phyloP scores from a whole-genome alignment of 1,140 invertebrate genomes.

The Aleiodes sp. region DNA sequence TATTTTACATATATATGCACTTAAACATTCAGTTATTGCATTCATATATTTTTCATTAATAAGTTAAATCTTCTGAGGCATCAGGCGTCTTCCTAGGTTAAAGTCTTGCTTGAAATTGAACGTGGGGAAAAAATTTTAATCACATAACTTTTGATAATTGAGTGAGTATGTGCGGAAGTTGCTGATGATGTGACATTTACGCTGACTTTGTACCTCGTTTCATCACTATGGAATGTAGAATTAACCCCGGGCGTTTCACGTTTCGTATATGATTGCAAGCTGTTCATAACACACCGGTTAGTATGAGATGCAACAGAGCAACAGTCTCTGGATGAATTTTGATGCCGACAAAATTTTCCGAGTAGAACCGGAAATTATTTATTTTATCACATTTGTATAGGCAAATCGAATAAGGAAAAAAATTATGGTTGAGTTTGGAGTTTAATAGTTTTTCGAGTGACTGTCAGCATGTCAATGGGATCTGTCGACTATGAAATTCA shows the following conservation, averaged over 20 bases:
- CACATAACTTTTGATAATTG: slow-evolving; percentile 3
- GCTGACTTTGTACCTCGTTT: slow-evolving; percentile 11
- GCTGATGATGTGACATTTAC: slow-evolving; percentile 3
- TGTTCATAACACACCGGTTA: not conserved
- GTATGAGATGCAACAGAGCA: not conserved
- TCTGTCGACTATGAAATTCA: too few species aligned
- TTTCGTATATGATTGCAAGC: slow-evolving; percentile 18
- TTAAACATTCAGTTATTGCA: too few species aligned
- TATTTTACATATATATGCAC: too few species aligned
- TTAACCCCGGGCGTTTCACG: slow-evolving; percentile 13
- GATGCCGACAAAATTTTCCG: not conserved
- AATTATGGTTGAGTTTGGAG: too few species aligned
- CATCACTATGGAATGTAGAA: slow-evolving; percentile 11
- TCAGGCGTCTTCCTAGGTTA: too few species aligned
- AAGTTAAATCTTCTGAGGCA: too few species aligned
- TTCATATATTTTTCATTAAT: too few species aligned
- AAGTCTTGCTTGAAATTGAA: too few species aligned
- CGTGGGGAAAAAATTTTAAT: too few species aligned
- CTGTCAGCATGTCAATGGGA: too few species aligned
- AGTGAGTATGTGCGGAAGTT: not conserved
- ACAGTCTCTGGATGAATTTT: slow-evolving; percentile 1
- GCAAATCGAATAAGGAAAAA: not conserved
- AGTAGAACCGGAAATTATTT: not conserved
- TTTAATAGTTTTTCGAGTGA: slow-evolving; percentile 6
- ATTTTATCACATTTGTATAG: not conserved